Base-by-base conservation (phyloP, 2,113 vertebrate species). In the Aldabrachelys gigantea region DNA sequence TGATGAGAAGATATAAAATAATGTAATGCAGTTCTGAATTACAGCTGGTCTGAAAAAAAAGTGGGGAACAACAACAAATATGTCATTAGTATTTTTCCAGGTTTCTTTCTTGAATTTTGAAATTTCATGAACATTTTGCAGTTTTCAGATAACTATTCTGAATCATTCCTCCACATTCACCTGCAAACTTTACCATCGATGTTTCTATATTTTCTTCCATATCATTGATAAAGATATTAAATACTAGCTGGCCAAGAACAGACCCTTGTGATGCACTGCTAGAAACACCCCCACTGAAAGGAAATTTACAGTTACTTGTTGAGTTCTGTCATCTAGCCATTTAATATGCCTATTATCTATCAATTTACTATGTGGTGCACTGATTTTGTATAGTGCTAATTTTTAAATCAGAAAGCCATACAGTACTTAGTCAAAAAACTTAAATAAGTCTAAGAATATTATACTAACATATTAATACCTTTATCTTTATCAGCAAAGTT, bases 21-120 rank as follows among this genome's bases (percentile, higher is more conserved):
- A 96, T 96, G 92, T 93, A 90, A 95, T 80, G 83, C 85, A 44
- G 53, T 85, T 90, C 89, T 76, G 72, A 95, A 93, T 82, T 27
- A 31, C 57, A 31, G 11, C 57, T 62, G 57, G 12, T 29, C 13
- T 13, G 57, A 14, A 31, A 62, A 29, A 29, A 62, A 62, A 62
- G 12, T 31, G 57, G 57, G 27, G 27, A 62, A 62, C 57, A 62
- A 29, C 25, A 31, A 62, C 57, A 12, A 59, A 12, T 27, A 57
- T 27, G 5, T 27, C 27, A 62, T 62, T 27, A 62, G 57, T 11
- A 62, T 62, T 62, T 57, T 62, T 62, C 57, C 57, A 62, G 27
- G 57, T 62, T 29, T 59, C 5, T 59, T 62, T 31, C 27, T 62
- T 62, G 27, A 27, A 62, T 62, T 62, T 62, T 62, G 57, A 62